Conservation (phyloP, 2,797 vertebrate species). For the Spea hammondii region DNA sequence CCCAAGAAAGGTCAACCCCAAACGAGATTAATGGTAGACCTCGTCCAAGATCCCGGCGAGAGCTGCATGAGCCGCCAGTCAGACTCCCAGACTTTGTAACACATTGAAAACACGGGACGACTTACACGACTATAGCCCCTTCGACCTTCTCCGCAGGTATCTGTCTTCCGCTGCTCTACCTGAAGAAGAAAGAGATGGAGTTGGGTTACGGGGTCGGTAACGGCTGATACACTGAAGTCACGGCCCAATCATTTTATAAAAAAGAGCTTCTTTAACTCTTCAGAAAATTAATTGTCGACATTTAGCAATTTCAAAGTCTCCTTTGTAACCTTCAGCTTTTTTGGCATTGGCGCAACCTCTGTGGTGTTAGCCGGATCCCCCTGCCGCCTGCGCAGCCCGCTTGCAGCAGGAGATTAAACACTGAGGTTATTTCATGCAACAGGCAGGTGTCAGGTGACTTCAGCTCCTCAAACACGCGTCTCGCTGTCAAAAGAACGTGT, state of each 20-base stretch:
- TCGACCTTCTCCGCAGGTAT: background rate
- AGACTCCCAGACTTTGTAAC: conserved; percentile 17
- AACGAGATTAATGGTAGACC: conserved; percentile 40
- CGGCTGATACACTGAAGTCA: background rate
- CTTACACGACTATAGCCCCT: conserved; percentile 19
- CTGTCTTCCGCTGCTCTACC: conserved; percentile 26
- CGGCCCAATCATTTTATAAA: background rate
- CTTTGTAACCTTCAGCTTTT: background rate
- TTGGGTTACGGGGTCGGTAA: background rate
- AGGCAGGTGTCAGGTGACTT: background rate
- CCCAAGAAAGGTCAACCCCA: conserved; percentile 27
- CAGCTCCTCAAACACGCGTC: background rate
- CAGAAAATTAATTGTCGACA: background rate
- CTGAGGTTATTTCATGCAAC: background rate
- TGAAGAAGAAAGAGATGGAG: background rate
- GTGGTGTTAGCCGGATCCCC: too few species aligned
- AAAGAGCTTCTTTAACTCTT: background rate
- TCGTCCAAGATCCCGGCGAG: conserved; percentile 26
- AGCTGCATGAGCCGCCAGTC: conserved; percentile 13
- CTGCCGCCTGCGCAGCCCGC: background rate
- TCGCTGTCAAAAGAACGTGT: background rate
- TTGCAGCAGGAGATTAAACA: background rate
- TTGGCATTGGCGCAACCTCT: too few species aligned
- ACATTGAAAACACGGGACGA: conserved; percentile 28
- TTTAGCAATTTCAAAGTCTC: background rate